Evolutionary conservation across 2,888 invertebrate species (phyloP), one percentile per base, ranked within the genome.

Genomic region (Lasius platythorax): DNA sequence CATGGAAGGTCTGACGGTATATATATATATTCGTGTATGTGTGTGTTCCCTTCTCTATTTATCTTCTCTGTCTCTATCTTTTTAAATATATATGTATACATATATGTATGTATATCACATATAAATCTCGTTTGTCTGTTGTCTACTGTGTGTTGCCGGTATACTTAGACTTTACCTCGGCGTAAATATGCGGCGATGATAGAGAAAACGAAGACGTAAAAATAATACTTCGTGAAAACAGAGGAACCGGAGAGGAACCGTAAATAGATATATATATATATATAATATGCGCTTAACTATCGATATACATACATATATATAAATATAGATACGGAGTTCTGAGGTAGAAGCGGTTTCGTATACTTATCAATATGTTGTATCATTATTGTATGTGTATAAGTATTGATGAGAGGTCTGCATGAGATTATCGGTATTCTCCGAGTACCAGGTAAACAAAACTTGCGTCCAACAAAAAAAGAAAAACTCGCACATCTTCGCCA

Each of bases 321-420:
- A 82, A 66, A 82, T 74, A 74, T 76, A 64, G 72, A 67, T 15
- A 70, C 72, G 67, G 64, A 70, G 70, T 82, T 53, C 83, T 92
- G 94, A 94, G 94, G 93, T 94, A 94, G 93, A 93, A 89, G 88
- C 90, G 92, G 91, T 92, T 93, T 91, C 92, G 92, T 93, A 93
- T 93, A 93, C 92, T 84, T 82, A 79, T 85, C 33, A 85, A 67
- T 82, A 82, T 78, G 81, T 74, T 61, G 66, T 83, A 63, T 50
- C 76, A 83, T 70, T 72, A 40, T 76, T 72, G 46, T 63, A 8
- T 58, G 15, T 12, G 15, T 72, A 67, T 82, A 58, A 68, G 72
- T 70, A 56, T 72, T 84, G 64, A 4, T 67, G 63, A 63, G 63
- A 53, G 46, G 75, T 78, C 76, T 74, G 61, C n/a, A 74, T 67